These are phyloP conservation scores for Entomyzon cyanotis DNA, from an alignment of 2,113 vertebrate genomes.

Conservation along the genomic window DNA sequence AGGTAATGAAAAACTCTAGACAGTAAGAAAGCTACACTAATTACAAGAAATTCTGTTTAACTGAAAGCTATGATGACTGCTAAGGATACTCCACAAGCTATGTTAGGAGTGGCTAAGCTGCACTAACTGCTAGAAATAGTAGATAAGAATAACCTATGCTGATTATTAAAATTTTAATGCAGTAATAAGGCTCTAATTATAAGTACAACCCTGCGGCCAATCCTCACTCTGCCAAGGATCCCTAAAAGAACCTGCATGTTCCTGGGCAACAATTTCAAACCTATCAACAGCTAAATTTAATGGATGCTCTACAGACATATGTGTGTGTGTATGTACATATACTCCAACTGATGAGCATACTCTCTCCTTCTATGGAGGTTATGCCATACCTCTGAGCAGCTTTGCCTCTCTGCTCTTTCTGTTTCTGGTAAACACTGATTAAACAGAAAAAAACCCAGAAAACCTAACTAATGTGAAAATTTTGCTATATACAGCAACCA, in stretches of 20 bases:
- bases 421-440: not conserved
- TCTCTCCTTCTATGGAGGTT: not conserved
- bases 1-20: not conserved
- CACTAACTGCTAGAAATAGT: not conserved
- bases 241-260: not conserved
- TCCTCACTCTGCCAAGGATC: not conserved
- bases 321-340: rapidly evolving
- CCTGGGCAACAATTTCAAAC: not conserved
- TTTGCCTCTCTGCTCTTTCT: not conserved
- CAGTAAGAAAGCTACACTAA: not conserved
- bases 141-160: not conserved
- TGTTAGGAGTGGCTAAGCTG: not conserved
- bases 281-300: not conserved
- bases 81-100: not conserved
- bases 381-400: not conserved
- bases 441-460: not conserved
- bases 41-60: not conserved
- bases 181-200: not conserved
- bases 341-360: not conserved
- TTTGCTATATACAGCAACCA: not conserved
- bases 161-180: not conserved
- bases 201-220: not conserved
- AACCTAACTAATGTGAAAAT: not conserved
- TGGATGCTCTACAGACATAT: not conserved
- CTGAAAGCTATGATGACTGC: not conserved